phyloP scores from a whole-genome alignment of 1,140 invertebrate genomes.

The Drosophila grimshawi region DNA sequence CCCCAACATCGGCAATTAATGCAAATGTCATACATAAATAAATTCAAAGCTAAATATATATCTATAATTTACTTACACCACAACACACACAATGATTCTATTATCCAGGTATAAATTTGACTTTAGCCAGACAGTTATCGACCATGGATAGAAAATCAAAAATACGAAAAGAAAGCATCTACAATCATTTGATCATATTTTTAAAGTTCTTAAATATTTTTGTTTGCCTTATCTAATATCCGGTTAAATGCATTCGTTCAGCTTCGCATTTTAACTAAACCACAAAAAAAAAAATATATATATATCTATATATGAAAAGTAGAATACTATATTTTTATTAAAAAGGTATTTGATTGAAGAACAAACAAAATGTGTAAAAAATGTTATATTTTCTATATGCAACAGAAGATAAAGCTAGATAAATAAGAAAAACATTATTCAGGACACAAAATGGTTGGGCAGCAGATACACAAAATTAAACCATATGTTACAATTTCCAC shows the following conservation, averaged over 20 bases:
- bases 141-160: too few species aligned
- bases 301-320: not conserved
- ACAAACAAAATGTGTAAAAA: too few species aligned
- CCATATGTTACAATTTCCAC: conserved; percentile 13
- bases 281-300: not conserved
- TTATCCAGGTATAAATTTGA: too few species aligned
- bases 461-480: not conserved
- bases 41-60: conserved; percentile 26
- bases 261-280: not conserved
- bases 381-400: too few species aligned
- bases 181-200: too few species aligned
- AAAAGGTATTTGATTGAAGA: not conserved
- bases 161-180: too few species aligned
- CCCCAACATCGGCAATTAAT: conserved; percentile 8
- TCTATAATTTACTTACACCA: not conserved
- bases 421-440: not conserved
- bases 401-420: not conserved
- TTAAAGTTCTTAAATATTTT: too few species aligned
- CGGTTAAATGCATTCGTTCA: too few species aligned
- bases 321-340: not conserved
- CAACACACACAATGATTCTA: too few species aligned
- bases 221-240: too few species aligned
- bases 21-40: conserved; percentile 31
- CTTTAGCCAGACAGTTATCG: too few species aligned
- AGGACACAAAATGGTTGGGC: too few species aligned